Evolutionary conservation across 2,113 vertebrate genomes (phyloP).

Genomic region (Hydrochoerus hydrochaeris): DNA sequence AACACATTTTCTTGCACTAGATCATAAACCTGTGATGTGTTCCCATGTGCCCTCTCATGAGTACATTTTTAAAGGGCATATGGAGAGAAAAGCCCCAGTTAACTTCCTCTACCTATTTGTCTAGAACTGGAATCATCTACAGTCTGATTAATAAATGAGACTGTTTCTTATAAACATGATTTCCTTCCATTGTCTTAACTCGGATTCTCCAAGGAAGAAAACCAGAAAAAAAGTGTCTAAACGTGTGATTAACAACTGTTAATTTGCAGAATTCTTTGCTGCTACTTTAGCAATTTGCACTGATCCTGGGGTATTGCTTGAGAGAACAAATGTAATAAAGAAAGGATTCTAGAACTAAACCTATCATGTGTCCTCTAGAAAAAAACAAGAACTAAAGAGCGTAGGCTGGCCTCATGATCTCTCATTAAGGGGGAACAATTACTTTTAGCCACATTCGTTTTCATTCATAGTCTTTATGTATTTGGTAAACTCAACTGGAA

Average conservation of each 20-base stretch:
- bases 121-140: neutral
- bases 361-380: neutral
- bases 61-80: neutral
- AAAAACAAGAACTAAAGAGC: neutral
- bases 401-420: neutral
- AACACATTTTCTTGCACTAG: neutral
- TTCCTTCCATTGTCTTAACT: neutral
- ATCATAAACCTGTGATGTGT: neutral
- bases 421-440: neutral
- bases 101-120: neutral
- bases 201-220: neutral
- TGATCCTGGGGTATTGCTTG: neutral
- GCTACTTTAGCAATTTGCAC: neutral
- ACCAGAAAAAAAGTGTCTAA: neutral
- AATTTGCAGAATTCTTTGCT: neutral
- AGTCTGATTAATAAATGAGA: neutral
- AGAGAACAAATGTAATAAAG: neutral
- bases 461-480: neutral
- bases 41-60: neutral
- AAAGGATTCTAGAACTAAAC: neutral
- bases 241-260: neutral
- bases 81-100: neutral
- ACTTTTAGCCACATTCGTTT: neutral
- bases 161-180: neutral
- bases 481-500: neutral